Evolutionary conservation across 2,113 vertebrate species (phyloP).

Genomic region (Rhea americana): DNA sequence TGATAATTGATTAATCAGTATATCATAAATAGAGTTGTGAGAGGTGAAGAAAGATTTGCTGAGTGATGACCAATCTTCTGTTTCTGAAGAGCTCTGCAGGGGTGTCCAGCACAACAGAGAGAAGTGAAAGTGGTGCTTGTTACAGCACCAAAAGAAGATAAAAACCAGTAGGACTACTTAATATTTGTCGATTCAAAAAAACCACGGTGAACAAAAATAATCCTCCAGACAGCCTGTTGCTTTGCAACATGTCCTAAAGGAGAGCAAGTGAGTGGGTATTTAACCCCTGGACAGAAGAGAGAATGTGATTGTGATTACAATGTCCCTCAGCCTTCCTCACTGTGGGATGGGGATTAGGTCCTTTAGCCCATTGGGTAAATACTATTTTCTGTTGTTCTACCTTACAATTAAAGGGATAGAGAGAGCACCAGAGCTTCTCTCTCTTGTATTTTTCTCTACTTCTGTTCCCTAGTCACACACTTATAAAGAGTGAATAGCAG

Average conservation of each 20-base stretch:
- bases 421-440: neutral
- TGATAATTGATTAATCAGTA: constrained; percentile 74
- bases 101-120: neutral
- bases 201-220: neutral
- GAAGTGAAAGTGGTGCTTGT: neutral
- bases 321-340: neutral
- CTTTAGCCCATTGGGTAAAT: neutral
- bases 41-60: constrained; percentile 33
- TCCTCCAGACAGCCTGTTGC: neutral
- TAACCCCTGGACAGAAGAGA: neutral
- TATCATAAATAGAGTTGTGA: constrained; percentile 61
- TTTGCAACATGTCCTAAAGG: neutral
- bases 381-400: neutral
- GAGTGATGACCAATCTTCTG: neutral
- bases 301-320: neutral
- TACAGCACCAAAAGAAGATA: neutral
- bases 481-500: neutral
- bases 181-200: constrained; percentile 18
- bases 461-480: neutral
- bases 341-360: neutral
- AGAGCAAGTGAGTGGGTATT: neutral
- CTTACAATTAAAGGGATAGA: neutral
- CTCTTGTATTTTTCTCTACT: neutral
- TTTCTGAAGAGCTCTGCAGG: constrained; percentile 35
- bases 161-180: neutral